Evolutionary conservation across 2,888 invertebrate genomes (phyloP).

Genomic region (Rhagium mordax): DNA sequence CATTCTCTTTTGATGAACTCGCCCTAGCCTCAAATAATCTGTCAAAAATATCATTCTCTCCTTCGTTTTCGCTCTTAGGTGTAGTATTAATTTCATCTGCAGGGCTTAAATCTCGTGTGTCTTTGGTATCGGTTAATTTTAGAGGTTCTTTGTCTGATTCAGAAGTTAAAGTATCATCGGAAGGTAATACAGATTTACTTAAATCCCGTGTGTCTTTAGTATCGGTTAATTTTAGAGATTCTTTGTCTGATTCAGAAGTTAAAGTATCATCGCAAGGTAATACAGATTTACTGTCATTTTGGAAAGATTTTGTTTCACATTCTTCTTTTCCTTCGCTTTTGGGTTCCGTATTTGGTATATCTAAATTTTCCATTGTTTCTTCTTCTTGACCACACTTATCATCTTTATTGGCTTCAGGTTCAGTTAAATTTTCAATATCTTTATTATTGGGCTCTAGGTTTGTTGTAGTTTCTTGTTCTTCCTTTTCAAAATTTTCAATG

Average conservation of each 20-base stretch:
- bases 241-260: constrained; percentile 5
- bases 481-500: neutral
- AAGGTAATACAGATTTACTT: neutral
- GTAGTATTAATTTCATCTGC: constrained; percentile 21
- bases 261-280: neutral
- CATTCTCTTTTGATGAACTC: constrained; percentile 28
- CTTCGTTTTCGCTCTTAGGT: constrained; percentile 15
- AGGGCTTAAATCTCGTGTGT: neutral
- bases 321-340: neutral
- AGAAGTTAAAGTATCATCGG: neutral
- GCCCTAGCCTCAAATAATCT: constrained; percentile 49
- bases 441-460: neutral
- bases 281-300: neutral
- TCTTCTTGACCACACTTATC: neutral
- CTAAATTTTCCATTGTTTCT: neutral
- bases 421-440: neutral
- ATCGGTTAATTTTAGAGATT: neutral
- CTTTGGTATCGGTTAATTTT: neutral
- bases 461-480: neutral
- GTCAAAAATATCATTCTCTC: constrained; percentile 50
- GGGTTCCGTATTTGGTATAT: neutral
- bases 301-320: neutral
- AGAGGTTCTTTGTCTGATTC: neutral
- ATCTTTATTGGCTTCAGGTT: constrained; percentile 9
- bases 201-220: neutral